These are phyloP conservation scores for Bombus pyrosoma DNA, from an alignment of 1,140 invertebrate species.

Conservation along the genomic window DNA sequence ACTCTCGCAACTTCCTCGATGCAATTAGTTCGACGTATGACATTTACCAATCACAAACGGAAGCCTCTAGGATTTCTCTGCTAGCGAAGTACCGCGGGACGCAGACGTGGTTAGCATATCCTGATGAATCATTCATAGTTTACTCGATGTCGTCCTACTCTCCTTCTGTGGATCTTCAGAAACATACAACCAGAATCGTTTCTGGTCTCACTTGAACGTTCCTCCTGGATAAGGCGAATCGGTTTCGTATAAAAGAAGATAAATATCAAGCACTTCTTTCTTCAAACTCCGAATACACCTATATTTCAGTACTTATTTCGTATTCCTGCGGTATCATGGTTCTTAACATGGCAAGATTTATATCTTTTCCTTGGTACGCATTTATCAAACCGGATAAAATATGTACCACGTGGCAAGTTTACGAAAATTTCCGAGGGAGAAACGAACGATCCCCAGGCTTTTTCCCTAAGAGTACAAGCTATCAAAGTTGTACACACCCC, in stretches of 20 bases:
- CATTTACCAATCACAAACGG: conserved; percentile 40
- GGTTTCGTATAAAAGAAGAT: neutral
- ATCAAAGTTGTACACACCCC: neutral
- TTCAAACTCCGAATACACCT: neutral
- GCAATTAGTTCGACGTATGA: conserved; percentile 46
- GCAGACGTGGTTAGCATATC: neutral
- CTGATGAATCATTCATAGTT: conserved; percentile 36
- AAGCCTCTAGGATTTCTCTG: neutral
- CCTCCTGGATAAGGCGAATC: neutral
- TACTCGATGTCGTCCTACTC: neutral
- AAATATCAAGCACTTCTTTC: neutral
- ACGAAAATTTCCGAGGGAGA: neutral
- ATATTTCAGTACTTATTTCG: fast-evolving
- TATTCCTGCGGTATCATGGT: neutral
- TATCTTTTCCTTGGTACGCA: neutral
- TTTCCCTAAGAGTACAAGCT: neutral
- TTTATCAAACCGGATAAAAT: neutral
- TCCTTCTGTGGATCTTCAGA: neutral
- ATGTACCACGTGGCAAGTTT: neutral
- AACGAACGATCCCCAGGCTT: neutral
- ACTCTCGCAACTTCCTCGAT: conserved; percentile 30
- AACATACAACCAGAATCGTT: neutral
- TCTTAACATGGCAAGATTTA: neutral
- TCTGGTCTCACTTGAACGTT: neutral
- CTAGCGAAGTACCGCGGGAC: neutral